Conservation (phyloP, 2,888 invertebrate species). For the Melinaea menophilus region DNA sequence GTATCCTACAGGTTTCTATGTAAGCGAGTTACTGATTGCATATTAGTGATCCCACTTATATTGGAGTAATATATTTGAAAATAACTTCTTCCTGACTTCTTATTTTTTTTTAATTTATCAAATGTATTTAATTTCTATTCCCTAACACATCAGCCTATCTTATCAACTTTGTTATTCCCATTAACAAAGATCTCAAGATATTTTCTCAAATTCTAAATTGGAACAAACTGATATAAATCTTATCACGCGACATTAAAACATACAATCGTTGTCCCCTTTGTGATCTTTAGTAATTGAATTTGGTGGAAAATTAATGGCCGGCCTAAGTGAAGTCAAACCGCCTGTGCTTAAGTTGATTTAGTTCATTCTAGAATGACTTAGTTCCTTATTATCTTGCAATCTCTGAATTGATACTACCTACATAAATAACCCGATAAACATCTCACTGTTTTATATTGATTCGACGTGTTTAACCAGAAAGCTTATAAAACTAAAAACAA, state of each 20-base stretch:
- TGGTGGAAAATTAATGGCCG: constrained; percentile 37
- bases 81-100: too few species aligned
- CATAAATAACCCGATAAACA: neutral
- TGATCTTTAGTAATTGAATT: constrained; percentile 42
- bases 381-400: constrained; percentile 4
- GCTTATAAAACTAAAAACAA: too few species aligned
- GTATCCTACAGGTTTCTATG: too few species aligned
- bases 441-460: neutral
- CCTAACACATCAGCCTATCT: too few species aligned
- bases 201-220: neutral
- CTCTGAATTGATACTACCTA: neutral
- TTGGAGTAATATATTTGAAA: too few species aligned
- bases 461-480: too few species aligned
- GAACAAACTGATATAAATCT: neutral
- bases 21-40: too few species aligned
- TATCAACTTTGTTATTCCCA: too few species aligned
- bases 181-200: neutral
- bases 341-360: constrained; percentile 32
- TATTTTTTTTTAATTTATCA: too few species aligned
- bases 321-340: constrained; percentile 36
- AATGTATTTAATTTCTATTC: too few species aligned
- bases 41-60: too few species aligned
- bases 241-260: constrained; percentile 3
- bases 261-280: constrained; percentile 30
- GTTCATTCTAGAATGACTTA: constrained; percentile 11